Evolutionary conservation across 1,140 invertebrate species (phyloP).

Genomic region (Brachionus rotundiformis): DNA sequence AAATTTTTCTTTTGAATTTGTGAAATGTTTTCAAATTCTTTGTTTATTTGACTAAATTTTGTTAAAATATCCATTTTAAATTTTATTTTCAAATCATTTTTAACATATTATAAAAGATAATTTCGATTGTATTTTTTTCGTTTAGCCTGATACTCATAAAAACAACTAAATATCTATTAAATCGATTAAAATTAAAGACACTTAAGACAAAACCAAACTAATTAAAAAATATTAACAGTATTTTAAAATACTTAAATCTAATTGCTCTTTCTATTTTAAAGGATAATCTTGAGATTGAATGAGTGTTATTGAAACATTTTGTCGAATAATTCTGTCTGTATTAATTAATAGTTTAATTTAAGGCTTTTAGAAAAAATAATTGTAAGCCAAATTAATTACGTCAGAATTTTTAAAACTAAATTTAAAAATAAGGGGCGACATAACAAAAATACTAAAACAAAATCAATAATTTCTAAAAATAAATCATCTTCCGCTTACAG

Average conservation of each 20-base stretch:
- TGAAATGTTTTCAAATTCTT: background rate
- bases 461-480: background rate
- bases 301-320: background rate
- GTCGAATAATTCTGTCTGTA: background rate
- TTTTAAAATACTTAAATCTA: conserved; percentile 17
- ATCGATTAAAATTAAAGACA: background rate
- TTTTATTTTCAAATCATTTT: conserved; percentile 5
- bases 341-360: background rate
- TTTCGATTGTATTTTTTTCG: background rate
- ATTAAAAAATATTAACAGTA: conserved; percentile 11
- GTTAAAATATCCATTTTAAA: background rate
- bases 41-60: background rate
- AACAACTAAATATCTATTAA: conserved; percentile 2
- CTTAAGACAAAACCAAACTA: conserved; percentile 20
- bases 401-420: background rate
- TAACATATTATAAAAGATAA: background rate
- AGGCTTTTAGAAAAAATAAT: background rate
- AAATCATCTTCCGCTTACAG: background rate
- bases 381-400: background rate
- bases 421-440: background rate
- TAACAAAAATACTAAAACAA: background rate
- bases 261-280: conserved; percentile 3
- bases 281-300: conserved; percentile 13
- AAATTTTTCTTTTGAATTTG: background rate
- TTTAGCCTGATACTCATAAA: background rate